Evolutionary conservation across 1,140 invertebrate species (phyloP).

Genomic region (Cataglyphis hispanica): DNA sequence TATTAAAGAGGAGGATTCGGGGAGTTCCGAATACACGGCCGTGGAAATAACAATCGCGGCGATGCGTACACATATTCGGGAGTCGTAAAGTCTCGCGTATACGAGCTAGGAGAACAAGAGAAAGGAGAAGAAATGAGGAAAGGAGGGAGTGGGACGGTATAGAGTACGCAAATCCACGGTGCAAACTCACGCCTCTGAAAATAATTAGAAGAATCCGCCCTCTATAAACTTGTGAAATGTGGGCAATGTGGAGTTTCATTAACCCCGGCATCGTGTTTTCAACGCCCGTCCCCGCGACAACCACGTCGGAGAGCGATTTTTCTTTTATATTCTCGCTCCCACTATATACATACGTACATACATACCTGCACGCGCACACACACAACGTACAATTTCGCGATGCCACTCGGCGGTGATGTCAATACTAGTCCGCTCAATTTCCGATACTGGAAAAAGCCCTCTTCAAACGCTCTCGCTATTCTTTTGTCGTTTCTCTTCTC

Average conservation of each 20-base stretch:
- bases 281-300: conserved; percentile 8
- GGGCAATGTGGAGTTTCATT: conserved; percentile 58
- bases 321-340: conserved; percentile 51
- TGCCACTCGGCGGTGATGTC: conserved; percentile 41
- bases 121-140: background rate
- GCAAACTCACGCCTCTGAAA: conserved; percentile 44
- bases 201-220: conserved; percentile 56
- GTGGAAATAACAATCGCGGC: conserved; percentile 44
- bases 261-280: conserved; percentile 54
- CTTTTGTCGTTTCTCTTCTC: conserved; percentile 14
- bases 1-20: conserved; percentile 31
- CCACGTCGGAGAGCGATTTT: conserved; percentile 15
- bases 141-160: background rate
- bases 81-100: conserved; percentile 24
- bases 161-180: too few species aligned
- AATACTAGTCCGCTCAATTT: conserved; percentile 56
- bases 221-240: conserved; percentile 63
- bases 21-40: conserved; percentile 3
- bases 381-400: conserved; percentile 14
- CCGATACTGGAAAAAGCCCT: conserved; percentile 47
- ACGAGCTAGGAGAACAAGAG: background rate
- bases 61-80: conserved; percentile 21
- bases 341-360: background rate
- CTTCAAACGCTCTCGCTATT: conserved; percentile 40
- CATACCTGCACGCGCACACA: background rate